Evolutionary conservation across 2,888 invertebrate species (phyloP).

Genomic region (Eupithecia dodoneata): DNA sequence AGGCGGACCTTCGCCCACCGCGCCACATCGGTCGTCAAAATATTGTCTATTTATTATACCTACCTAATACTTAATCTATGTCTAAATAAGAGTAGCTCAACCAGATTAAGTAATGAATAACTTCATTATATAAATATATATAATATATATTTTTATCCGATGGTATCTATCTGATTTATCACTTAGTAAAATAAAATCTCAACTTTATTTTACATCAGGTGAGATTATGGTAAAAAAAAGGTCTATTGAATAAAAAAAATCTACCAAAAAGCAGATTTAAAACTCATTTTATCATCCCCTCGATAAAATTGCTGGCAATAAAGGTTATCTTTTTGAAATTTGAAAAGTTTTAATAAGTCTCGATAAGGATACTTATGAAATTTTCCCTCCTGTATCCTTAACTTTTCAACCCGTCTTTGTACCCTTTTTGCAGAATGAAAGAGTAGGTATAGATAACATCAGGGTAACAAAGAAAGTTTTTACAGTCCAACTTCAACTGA

Average conservation of each 20-base stretch:
- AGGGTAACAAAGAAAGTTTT: constrained; percentile 82
- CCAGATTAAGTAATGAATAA: background rate
- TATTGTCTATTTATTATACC: background rate
- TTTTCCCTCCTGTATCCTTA: constrained; percentile 27
- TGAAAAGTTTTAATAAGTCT: constrained; percentile 32
- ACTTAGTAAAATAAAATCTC: background rate
- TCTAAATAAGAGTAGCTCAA: background rate
- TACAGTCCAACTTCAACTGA: constrained; percentile 72
- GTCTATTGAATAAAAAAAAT: no score
- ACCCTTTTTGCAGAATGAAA: constrained; percentile 63
- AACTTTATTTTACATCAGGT: no score
- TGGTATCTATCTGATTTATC: background rate
- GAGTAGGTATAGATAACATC: constrained; percentile 74
- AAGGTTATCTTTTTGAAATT: constrained; percentile 24
- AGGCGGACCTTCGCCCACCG: no score
- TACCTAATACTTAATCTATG: background rate
- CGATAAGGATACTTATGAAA: constrained; percentile 31
- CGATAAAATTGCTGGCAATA: background rate
- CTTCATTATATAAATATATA: background rate
- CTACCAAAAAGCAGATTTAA: background rate
- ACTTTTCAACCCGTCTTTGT: constrained; percentile 49
- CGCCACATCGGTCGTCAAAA: no score
- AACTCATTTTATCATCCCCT: background rate
- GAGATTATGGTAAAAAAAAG: no score
- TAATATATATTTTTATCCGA: background rate